phyloP scores from a whole-genome alignment of 2,888 invertebrate species.

The Nephrotoma guestfalica region DNA sequence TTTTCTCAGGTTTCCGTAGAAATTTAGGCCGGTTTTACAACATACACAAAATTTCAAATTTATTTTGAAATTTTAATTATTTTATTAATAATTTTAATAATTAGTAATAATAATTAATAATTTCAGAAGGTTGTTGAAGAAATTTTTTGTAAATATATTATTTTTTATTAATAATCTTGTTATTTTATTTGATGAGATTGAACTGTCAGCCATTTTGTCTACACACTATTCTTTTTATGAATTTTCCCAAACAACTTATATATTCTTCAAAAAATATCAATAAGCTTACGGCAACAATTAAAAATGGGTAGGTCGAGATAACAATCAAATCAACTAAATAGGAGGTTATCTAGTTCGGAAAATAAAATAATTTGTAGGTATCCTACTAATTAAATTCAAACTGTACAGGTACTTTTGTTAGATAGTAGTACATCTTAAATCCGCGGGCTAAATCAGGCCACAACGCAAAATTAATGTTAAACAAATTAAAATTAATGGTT shows the following conservation, averaged over 20 bases:
- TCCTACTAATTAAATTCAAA: neutral
- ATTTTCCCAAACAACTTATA: neutral
- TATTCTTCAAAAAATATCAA: neutral
- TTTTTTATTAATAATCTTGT: neutral
- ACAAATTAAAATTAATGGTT: too few relatives aligned
- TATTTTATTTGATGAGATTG: neutral
- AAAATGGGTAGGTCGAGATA: neutral
- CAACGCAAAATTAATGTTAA: neutral
- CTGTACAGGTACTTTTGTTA: neutral
- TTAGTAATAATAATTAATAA: too few relatives aligned
- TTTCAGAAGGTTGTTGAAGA: neutral
- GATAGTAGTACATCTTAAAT: neutral
- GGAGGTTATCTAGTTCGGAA: neutral
- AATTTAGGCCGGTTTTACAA: neutral
- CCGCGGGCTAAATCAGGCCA: neutral
- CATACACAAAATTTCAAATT: neutral
- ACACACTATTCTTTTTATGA: neutral
- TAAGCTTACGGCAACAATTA: neutral
- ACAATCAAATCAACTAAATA: neutral
- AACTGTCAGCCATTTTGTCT: neutral
- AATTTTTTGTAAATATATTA: neutral
- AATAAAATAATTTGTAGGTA: neutral
- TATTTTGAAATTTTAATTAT: neutral
- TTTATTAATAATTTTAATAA: neutral
- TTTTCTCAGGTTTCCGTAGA: neutral